A percentile compares a stretch with the other conserved stretches of the same genome.
Conservation (phyloP, 1,140 invertebrate genomes). For the Saccostrea cuccullata region DNA sequence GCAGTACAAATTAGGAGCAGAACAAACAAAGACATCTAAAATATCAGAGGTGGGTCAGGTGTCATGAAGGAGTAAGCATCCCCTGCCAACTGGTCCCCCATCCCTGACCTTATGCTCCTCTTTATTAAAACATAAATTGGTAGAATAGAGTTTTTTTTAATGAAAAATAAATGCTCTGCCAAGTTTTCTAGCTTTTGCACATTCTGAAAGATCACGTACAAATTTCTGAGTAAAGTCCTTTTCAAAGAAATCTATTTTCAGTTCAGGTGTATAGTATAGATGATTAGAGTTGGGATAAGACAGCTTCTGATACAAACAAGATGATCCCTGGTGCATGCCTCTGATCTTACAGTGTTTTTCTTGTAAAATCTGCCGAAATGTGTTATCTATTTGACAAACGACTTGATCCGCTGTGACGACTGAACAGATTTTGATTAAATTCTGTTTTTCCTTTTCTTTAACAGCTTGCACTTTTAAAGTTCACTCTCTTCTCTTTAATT, state of each 20-base stretch:
- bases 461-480: neutral
- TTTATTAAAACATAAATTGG: no score
- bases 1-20: no score
- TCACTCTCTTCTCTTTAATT: neutral
- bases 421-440: neutral
- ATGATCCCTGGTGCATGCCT: neutral
- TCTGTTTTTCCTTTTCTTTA: neutral
- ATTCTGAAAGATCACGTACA: neutral
- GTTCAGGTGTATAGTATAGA: neutral
- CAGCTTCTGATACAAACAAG: neutral
- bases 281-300: neutral
- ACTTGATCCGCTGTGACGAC: neutral
- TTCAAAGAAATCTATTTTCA: neutral
- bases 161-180: neutral
- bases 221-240: neutral
- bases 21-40: no score
- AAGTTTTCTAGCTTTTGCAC: neutral
- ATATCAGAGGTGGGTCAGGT: no score
- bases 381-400: constrained; percentile 17
- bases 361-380: constrained; percentile 25
- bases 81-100: no score
- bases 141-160: neutral
- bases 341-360: constrained; percentile 19
- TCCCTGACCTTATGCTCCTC: no score
- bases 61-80: no score